Evolutionary conservation across 2,888 invertebrate species (phyloP).

Genomic region (Dysmachus trigonus): DNA sequence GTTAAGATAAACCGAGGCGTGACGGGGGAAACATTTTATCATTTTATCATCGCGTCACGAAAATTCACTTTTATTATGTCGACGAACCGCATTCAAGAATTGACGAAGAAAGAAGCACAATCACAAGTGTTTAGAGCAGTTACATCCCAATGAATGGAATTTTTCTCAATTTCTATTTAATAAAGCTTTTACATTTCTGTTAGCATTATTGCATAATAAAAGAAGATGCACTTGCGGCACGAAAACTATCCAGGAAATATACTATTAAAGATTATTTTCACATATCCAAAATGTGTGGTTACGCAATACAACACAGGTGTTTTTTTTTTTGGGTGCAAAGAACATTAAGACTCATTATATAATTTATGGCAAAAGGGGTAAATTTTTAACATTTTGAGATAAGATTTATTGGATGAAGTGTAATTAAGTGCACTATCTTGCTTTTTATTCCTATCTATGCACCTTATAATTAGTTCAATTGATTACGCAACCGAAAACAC

Average conservation of each 20-base stretch:
- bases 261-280: not conserved
- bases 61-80: not conserved
- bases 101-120: not conserved
- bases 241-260: not conserved
- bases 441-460: too few relatives aligned
- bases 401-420: too few relatives aligned
- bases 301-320: too few relatives aligned
- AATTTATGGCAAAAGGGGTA: too few relatives aligned
- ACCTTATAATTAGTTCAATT: too few relatives aligned
- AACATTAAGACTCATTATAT: too few relatives aligned
- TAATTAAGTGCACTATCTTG: too few relatives aligned
- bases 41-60: not conserved
- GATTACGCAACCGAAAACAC: too few relatives aligned
- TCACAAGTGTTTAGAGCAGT: not conserved
- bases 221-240: not conserved
- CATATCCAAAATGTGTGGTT: too few relatives aligned
- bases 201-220: not conserved
- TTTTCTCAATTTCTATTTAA: not conserved
- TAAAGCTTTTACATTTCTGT: not conserved
- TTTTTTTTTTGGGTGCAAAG: too few relatives aligned
- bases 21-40: not conserved
- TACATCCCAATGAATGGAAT: not conserved
- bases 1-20: not conserved
- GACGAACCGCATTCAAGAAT: not conserved
- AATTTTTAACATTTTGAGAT: too few relatives aligned